Evolutionary conservation across 2,797 vertebrate species (phyloP).

Genomic region (Sebastes jordani): DNA sequence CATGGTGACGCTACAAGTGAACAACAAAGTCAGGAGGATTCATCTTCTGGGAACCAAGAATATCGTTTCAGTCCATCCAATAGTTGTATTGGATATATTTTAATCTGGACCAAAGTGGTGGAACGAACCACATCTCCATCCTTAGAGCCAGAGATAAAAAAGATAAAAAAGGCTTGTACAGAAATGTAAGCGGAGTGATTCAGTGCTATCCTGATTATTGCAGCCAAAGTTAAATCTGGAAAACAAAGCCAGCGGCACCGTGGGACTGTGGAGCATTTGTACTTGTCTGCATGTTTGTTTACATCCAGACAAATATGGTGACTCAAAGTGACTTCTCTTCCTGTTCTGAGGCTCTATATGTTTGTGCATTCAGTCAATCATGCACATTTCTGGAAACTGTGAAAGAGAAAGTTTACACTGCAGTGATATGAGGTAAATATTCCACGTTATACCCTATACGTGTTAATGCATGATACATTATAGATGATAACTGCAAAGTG

Average conservation of each 20-base stretch:
- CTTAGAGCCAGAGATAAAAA: too few relatives aligned
- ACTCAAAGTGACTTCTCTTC: slow-evolving; percentile 3
- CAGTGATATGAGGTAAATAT: slow-evolving; percentile 11
- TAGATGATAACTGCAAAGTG: slow-evolving; percentile 9
- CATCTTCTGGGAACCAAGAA: neutral
- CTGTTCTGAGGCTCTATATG: neutral
- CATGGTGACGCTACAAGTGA: neutral
- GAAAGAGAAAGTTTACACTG: slow-evolving; percentile 15
- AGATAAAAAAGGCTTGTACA: neutral
- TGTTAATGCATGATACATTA: neutral
- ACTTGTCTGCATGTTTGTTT: slow-evolving; percentile 19
- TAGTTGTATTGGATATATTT: neutral
- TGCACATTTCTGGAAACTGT: slow-evolving; percentile 6
- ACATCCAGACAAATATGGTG: slow-evolving; percentile 13
- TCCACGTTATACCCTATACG: neutral
- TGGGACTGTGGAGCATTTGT: slow-evolving; percentile 3
- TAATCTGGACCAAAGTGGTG: neutral
- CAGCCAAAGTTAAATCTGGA: slow-evolving; percentile 9
- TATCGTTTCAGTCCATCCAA: neutral
- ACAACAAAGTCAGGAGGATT: neutral
- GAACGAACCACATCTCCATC: neutral
- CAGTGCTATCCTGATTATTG: neutral
- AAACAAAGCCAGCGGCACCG: neutral
- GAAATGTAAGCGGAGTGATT: neutral
- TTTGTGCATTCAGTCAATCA: slow-evolving; percentile 24